Conservation (phyloP, 2,113 vertebrate genomes). For the Dolichotis patagonum region DNA sequence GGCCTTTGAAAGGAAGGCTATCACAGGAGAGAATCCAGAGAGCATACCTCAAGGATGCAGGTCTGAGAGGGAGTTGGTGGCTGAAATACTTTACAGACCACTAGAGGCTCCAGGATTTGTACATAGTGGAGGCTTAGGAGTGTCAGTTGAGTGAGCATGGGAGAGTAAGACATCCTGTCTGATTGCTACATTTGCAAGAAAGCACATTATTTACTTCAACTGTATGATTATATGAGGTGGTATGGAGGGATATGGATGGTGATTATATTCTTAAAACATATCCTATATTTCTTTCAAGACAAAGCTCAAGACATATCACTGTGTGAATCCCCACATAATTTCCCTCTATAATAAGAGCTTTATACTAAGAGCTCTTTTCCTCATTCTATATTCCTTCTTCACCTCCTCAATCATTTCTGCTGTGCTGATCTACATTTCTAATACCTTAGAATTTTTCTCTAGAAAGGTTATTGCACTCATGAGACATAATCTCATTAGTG, state of each 20-base stretch:
- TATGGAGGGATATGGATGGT: background rate
- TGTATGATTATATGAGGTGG: background rate
- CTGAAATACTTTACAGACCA: background rate
- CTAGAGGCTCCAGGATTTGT: background rate
- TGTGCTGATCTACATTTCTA: background rate
- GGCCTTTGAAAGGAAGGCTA: background rate
- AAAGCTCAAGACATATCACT: background rate
- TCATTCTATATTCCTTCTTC: background rate
- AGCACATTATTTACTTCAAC: background rate
- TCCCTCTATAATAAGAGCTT: background rate
- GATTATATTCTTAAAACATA: background rate
- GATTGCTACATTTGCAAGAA: background rate
- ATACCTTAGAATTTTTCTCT: constrained; percentile 26
- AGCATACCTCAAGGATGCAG: no score
- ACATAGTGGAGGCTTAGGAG: no score
- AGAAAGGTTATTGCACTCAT: background rate
- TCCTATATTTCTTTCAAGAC: background rate
- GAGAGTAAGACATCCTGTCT: background rate
- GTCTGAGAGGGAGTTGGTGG: background rate
- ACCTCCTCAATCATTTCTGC: background rate
- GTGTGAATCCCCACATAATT: background rate
- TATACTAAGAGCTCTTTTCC: background rate
- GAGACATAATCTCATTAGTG: background rate
- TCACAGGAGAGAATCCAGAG: background rate
- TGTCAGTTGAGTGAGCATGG: background rate